Evolutionary conservation across 2,888 invertebrate species (phyloP).

Genomic region (Eulithis prunata): DNA sequence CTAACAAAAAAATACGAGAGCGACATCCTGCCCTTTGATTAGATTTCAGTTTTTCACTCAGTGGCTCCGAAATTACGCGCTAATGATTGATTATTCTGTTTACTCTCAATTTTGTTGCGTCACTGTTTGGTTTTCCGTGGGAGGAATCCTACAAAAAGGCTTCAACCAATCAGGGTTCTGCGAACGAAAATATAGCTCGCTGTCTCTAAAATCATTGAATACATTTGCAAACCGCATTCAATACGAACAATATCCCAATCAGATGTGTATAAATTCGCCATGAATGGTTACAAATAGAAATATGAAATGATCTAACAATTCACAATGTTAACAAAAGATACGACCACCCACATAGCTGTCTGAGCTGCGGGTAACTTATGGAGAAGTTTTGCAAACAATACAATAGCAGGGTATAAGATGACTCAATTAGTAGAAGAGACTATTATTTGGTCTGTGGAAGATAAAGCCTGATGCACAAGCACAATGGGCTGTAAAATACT

Average conservation of each 20-base stretch:
- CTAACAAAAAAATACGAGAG: constrained; percentile 60
- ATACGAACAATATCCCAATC: constrained; percentile 31
- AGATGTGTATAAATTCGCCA: constrained; percentile 31
- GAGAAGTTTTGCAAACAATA: constrained; percentile 80
- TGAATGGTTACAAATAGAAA: constrained; percentile 31
- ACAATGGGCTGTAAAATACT: constrained; percentile 49
- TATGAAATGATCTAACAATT: constrained; percentile 40
- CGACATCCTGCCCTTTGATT: constrained; percentile 73
- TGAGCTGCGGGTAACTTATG: constrained; percentile 60
- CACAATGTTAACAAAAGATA: constrained; percentile 37
- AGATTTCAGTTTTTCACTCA: constrained; percentile 65
- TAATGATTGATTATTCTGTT: constrained; percentile 79
- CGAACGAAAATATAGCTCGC: not conserved
- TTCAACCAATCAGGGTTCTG: constrained; percentile 2
- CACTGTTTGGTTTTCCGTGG: constrained; percentile 64
- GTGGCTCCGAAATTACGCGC: constrained; percentile 64
- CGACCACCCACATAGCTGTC: constrained; percentile 71
- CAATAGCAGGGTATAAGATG: constrained; percentile 72
- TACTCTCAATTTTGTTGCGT: constrained; percentile 70
- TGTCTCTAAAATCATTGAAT: not conserved
- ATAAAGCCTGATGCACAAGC: constrained; percentile 64
- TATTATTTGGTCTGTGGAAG: constrained; percentile 46
- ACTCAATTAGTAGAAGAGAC: constrained; percentile 74
- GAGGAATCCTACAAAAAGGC: constrained; percentile 36
- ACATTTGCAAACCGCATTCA: constrained; percentile 20